Evolutionary conservation across 2,113 vertebrate species (phyloP).

Genomic region (Psammodynastes pulverulentus): DNA sequence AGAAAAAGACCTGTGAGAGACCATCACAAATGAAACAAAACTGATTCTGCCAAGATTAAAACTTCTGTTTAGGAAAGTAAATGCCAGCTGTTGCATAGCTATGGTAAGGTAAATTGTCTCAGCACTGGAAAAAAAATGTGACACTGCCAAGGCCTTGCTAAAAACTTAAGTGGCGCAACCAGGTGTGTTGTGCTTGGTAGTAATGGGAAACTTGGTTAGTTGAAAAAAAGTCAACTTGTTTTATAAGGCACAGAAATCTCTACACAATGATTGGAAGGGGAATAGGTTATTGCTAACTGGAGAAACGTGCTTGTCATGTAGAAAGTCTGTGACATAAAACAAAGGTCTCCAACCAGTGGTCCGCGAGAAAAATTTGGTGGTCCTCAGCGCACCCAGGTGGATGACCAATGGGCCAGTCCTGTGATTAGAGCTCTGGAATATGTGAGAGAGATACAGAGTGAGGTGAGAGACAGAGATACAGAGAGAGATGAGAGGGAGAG

Average conservation of each 20-base stretch:
- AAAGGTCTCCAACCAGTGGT: too few relatives aligned
- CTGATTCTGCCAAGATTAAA: conserved; percentile 55
- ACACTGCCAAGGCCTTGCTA: not conserved
- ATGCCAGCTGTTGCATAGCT: conserved; percentile 55
- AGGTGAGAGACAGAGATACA: too few relatives aligned
- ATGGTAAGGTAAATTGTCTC: conserved; percentile 37
- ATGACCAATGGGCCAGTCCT: too few relatives aligned
- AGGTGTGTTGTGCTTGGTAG: not conserved
- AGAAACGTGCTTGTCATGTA: not conserved
- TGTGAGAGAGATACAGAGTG: too few relatives aligned
- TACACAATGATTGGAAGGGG: not conserved
- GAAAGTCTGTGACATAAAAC: too few relatives aligned
- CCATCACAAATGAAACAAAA: conserved; percentile 66
- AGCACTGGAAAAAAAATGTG: conserved; percentile 14
- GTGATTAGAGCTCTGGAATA: too few relatives aligned
- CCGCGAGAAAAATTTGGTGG: too few relatives aligned
- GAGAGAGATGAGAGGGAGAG: too few relatives aligned
- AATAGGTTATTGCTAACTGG: not conserved
- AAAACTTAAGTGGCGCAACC: not conserved
- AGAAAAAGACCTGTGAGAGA: conserved; percentile 27
- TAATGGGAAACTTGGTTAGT: not conserved
- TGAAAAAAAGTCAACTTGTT: not conserved
- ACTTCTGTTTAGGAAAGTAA: conserved; percentile 55
- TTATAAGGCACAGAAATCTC: not conserved
- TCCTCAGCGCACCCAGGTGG: too few relatives aligned